These are phyloP conservation scores for Cavia aperea DNA, from an alignment of 2,113 vertebrate genomes.

Conservation along the genomic window DNA sequence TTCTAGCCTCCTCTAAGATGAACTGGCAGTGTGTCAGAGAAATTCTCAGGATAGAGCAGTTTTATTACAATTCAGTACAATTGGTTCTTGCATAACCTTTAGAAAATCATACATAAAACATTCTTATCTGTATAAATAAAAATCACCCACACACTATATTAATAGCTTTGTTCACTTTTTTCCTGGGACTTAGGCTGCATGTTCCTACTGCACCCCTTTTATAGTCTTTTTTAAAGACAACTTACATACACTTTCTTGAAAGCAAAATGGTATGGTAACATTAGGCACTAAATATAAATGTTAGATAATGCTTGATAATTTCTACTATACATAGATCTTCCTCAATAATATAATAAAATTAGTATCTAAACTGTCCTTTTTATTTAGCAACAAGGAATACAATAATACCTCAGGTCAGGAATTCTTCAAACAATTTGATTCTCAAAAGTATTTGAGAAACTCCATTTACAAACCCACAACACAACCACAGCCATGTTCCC, in stretches of 20 bases:
- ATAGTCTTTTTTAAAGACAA: slow-evolving; percentile 23
- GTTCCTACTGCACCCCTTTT: slow-evolving; percentile 53
- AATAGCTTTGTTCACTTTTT: slow-evolving; percentile 69
- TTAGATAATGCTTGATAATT: slow-evolving; percentile 25
- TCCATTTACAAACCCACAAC: background rate
- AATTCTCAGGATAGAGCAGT: slow-evolving; percentile 49
- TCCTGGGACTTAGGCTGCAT: slow-evolving; percentile 41
- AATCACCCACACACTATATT: slow-evolving; percentile 70
- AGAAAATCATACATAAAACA: slow-evolving; percentile 66
- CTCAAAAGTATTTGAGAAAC: background rate
- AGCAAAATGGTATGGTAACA: slow-evolving; percentile 41
- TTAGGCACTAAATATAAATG: slow-evolving; percentile 22
- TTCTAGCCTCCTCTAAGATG: slow-evolving; percentile 53
- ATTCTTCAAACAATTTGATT: background rate
- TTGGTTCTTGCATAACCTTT: slow-evolving; percentile 57
- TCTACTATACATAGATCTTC: background rate
- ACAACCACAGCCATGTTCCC: background rate
- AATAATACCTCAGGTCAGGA: background rate
- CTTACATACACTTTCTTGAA: slow-evolving; percentile 52
- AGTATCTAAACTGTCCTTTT: slow-evolving; percentile 27
- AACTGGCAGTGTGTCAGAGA: slow-evolving; percentile 62
- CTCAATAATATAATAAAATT: background rate
- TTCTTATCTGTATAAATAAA: slow-evolving; percentile 73
- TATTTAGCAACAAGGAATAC: background rate
- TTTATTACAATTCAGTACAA: slow-evolving; percentile 59